Conservation (phyloP, 2,888 invertebrate species). For the Tachina lurida region DNA sequence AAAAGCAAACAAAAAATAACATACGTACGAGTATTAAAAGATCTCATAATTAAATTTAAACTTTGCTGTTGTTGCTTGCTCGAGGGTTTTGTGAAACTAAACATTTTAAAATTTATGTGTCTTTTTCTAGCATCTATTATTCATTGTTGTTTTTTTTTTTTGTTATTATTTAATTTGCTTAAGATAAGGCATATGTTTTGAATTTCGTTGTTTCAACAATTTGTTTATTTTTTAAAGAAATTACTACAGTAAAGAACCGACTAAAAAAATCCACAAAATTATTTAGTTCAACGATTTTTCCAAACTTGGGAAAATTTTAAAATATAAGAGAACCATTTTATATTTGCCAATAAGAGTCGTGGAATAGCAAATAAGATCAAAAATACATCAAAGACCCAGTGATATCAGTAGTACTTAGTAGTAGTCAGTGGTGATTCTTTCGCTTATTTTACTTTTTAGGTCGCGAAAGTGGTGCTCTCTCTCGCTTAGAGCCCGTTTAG, state of each 20-base stretch:
- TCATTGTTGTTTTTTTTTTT: neutral
- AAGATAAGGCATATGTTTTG: constrained; percentile 44
- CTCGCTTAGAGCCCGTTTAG: no score
- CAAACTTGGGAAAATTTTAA: no score
- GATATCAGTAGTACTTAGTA: no score
- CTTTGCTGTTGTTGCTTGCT: neutral
- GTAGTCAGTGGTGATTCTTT: no score
- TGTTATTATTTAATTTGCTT: constrained; percentile 24
- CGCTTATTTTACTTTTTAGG: no score
- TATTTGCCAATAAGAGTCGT: no score
- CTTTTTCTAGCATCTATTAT: constrained; percentile 16
- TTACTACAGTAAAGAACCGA: neutral
- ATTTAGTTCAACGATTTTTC: no score
- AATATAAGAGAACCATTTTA: no score
- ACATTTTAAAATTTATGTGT: neutral
- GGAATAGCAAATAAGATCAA: no score
- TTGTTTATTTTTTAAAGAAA: constrained; percentile 9
- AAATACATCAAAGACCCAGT: no score
- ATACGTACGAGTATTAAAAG: neutral
- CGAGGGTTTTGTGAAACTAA: constrained; percentile 14
- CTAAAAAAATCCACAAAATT: no score
- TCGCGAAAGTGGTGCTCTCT: no score
- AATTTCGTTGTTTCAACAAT: neutral
- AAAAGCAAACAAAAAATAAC: constrained; percentile 1
- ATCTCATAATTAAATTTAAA: constrained; percentile 1